These are phyloP conservation scores for Conus canariensis DNA, from an alignment of 2,888 invertebrate genomes.

Conservation along the genomic window DNA sequence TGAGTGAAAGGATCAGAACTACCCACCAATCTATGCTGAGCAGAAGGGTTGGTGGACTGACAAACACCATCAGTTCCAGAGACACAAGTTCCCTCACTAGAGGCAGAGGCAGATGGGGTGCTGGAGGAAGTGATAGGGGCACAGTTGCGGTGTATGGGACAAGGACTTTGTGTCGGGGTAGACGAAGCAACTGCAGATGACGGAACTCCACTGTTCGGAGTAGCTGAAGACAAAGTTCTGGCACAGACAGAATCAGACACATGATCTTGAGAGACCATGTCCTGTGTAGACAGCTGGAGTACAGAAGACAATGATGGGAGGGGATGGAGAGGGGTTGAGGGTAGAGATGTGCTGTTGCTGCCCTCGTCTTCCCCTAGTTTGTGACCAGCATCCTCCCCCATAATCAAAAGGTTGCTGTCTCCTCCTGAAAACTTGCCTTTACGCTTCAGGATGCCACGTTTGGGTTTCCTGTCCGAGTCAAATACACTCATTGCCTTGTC, in stretches of 20 bases:
- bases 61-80: not conserved
- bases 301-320: slow-evolving; percentile 1
- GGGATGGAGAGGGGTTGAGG: not conserved
- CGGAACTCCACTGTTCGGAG: not conserved
- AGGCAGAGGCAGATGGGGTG: not conserved
- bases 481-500: slow-evolving; percentile 53
- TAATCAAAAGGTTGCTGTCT: slow-evolving; percentile 66
- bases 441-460: slow-evolving; percentile 72
- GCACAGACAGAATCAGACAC: slow-evolving; percentile 36
- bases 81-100: not conserved
- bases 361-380: slow-evolving; percentile 26
- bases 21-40: not conserved
- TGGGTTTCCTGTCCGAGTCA: slow-evolving; percentile 71
- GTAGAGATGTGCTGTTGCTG: not conserved
- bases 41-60: not conserved
- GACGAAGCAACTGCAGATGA: not conserved
- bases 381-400: slow-evolving; percentile 55
- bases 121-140: slow-evolving; percentile 36
- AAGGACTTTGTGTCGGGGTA: not conserved
- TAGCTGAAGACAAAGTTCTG: not conserved
- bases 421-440: slow-evolving; percentile 69
- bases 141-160: slow-evolving; percentile 38
- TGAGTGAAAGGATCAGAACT: not conserved
- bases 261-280: not conserved
- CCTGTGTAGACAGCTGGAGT: not conserved